Conservation (phyloP, 2,888 invertebrate species). For the Zygogramma bicolorata region DNA sequence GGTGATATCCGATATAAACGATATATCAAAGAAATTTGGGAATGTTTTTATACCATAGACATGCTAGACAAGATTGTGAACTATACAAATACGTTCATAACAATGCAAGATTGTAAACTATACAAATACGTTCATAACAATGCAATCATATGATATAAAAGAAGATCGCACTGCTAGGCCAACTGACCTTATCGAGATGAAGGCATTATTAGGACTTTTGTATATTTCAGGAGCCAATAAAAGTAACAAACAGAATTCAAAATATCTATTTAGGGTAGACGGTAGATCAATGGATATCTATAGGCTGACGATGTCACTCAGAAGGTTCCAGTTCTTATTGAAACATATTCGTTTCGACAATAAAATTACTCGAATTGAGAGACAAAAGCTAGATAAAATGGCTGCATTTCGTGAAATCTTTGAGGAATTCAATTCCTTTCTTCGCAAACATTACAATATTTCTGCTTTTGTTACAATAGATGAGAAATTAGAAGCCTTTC, state of each 20-base stretch:
- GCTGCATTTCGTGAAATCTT: conserved; percentile 4
- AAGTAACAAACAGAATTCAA: neutral
- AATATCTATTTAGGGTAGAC: neutral
- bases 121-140: neutral
- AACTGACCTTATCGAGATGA: neutral
- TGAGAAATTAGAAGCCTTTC: conserved; percentile 34
- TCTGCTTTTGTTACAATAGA: conserved; percentile 37
- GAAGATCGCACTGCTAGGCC: neutral
- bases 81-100: too few species aligned
- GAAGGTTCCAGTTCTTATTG: conserved; percentile 8
- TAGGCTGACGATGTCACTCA: conserved; percentile 9
- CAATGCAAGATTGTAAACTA: neutral
- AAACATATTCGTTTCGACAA: conserved; percentile 13
- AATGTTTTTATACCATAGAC: too few species aligned
- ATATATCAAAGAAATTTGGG: too few species aligned
- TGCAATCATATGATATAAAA: neutral
- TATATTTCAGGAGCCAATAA: neutral
- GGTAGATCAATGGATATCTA: neutral
- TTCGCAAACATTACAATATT: conserved; percentile 18
- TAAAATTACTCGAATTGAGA: conserved; percentile 20
- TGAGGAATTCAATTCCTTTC: conserved; percentile 8
- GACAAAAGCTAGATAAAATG: conserved; percentile 3
- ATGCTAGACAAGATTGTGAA: too few species aligned
- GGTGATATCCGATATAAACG: neutral
- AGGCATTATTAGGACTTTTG: conserved; percentile 12